phyloP scores from a whole-genome alignment of 2,113 vertebrate species.

The Bettongia penicillata region DNA sequence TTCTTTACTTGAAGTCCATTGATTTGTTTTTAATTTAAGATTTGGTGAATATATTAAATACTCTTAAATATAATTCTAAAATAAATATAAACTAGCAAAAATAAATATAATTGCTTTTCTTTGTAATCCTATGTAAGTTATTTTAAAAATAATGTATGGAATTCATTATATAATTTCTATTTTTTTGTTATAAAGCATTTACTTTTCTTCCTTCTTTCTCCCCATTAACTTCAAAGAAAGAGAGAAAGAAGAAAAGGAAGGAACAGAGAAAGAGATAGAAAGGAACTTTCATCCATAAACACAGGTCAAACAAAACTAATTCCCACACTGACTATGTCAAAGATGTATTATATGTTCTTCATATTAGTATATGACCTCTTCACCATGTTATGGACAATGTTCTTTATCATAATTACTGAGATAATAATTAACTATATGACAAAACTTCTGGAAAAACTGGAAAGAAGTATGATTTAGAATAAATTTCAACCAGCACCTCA shows the following conservation, averaged over 20 bases:
- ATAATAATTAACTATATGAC: not conserved
- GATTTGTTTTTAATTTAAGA: no score
- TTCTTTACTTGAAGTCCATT: no score
- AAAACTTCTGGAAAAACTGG: not conserved
- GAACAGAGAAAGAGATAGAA: not conserved
- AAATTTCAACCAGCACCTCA: not conserved
- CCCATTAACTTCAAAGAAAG: not conserved
- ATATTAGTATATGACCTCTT: not conserved
- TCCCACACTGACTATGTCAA: not conserved
- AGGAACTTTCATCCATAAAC: not conserved
- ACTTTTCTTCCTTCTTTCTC: not conserved
- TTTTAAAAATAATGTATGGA: not conserved
- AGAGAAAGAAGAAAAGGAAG: not conserved
- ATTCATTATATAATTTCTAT: not conserved
- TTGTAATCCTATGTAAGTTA: not conserved
- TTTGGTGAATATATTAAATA: not conserved
- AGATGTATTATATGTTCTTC: not conserved
- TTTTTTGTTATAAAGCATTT: not conserved
- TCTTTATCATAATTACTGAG: no score
- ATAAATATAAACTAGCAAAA: not conserved
- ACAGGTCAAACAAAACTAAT: not conserved
- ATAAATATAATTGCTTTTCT: not conserved
- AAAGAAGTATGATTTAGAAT: not conserved
- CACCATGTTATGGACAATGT: not conserved
- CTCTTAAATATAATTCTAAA: not conserved